phyloP scores from a whole-genome alignment of 2,797 vertebrate species.

The Macropodus opercularis region DNA sequence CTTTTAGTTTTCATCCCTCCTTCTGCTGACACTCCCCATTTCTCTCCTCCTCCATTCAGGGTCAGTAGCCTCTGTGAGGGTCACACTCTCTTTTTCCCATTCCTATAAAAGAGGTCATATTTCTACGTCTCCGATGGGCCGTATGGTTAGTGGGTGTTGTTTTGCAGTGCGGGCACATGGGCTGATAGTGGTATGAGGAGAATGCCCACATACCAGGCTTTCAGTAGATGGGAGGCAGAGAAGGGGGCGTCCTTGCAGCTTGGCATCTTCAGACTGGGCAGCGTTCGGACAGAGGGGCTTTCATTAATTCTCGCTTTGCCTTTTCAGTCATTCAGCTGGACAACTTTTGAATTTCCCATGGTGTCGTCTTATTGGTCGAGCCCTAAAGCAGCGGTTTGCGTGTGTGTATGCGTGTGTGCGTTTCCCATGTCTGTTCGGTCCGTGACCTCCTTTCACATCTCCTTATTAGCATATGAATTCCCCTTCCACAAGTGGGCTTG shows the following conservation, averaged over 20 bases:
- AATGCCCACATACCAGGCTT: slow-evolving; percentile 84
- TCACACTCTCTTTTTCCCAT: slow-evolving; percentile 51
- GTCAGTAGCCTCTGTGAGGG: slow-evolving; percentile 60
- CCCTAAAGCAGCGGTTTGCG: slow-evolving; percentile 46
- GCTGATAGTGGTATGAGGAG: slow-evolving; percentile 53
- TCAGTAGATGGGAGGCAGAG: slow-evolving; percentile 82
- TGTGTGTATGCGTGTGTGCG: slow-evolving; percentile 45
- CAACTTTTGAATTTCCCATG: slow-evolving; percentile 60
- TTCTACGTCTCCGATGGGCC: slow-evolving; percentile 52
- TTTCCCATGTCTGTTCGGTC: slow-evolving; percentile 64
- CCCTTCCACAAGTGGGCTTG: slow-evolving; percentile 51
- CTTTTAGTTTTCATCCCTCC: slow-evolving; percentile 44
- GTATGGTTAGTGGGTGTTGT: slow-evolving; percentile 21
- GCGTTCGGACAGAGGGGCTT: slow-evolving; percentile 81
- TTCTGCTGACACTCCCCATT: slow-evolving; percentile 47
- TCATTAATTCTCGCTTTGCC: slow-evolving; percentile 76
- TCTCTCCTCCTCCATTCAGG: slow-evolving; percentile 33
- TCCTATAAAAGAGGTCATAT: slow-evolving; percentile 60
- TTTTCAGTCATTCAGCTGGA: slow-evolving; percentile 39
- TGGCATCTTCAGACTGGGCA: slow-evolving; percentile 75
- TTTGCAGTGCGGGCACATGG: slow-evolving; percentile 26
- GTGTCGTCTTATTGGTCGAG: slow-evolving; percentile 46
- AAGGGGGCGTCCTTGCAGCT: slow-evolving; percentile 77
- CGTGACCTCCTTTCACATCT: slow-evolving; percentile 67
- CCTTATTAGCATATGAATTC: slow-evolving; percentile 77